Base-by-base conservation (phyloP, 1,140 invertebrate genomes). In the Pogonus chalceus region DNA sequence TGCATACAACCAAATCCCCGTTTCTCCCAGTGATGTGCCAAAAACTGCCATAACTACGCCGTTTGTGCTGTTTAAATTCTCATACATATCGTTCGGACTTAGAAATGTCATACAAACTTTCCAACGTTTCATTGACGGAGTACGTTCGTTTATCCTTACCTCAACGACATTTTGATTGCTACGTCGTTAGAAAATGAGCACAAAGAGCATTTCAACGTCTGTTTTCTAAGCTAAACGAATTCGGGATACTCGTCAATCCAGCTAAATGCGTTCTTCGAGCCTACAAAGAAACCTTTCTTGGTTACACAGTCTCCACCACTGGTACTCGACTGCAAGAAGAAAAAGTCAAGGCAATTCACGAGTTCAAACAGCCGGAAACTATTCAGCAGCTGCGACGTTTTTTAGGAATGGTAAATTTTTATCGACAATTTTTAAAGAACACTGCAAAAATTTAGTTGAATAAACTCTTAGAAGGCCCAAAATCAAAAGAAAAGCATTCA, bases 1-100 rank as follows among this genome's bases (percentile, higher is more conserved):
- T 9, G 59, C 55, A 2, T 79, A 74, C 57, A 69, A 71, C 58
- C 76, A 71, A 24, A 65, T 72, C 16, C 62, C 65, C 2, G 53
- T 67, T 14, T 53, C 58, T 2, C 21, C 53, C 56, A 54, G 49
- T 14, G 63, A 64, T 26, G 54, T 67, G 3, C 23, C 20, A 23
- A 62, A 65, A 46, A 64, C 63, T 2, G 58, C 47, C 22, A 52
- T 37, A 46, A 62, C 23, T n/a, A 63, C 20, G 20, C 63, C 18
- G 56, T 62, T 49, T 56, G 59, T 35, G 35, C 58, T 10, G 53
- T 65, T 52, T 23, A 59, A 63, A 22, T 66, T 50, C 46, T 51
- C 61, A 18, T 55, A 56, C 16, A 61, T 52, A 14, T 58, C 59
- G 23, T 56, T 49, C 24, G 50, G 51, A 21, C 24, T 58, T 1